Percentiles rank a stretch among this genome's conserved stretches.
Conservation (phyloP, 2,888 invertebrate genomes). For the Helobdella robusta region DNA sequence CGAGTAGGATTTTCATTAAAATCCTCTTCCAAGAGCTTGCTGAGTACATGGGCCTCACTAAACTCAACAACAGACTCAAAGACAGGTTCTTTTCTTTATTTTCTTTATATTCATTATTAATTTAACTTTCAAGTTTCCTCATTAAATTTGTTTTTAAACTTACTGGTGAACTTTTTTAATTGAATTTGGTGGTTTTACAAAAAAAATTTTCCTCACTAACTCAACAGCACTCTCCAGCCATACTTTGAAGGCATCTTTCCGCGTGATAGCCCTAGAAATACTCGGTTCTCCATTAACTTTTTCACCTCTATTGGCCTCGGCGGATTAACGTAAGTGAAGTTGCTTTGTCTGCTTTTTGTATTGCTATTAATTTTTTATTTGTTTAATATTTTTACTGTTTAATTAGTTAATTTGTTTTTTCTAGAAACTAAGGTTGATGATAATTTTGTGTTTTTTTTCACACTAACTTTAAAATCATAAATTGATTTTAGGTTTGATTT, state of each 20-base stretch:
- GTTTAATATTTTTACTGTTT: background rate
- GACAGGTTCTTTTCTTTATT: too few relatives aligned
- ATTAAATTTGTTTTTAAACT: too few relatives aligned
- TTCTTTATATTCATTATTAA: too few relatives aligned
- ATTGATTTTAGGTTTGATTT: background rate
- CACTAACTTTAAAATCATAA: too few relatives aligned
- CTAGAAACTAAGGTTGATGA: background rate
- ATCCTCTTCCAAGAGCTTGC: slow-evolving; percentile 85
- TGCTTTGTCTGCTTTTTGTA: too few relatives aligned
- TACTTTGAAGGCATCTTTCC: slow-evolving; percentile 88
- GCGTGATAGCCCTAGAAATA: slow-evolving; percentile 86
- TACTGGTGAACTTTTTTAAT: too few relatives aligned
- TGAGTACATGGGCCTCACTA: slow-evolving; percentile 87
- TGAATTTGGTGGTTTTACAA: background rate
- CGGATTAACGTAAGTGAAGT: slow-evolving; percentile 66
- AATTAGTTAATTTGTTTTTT: background rate
- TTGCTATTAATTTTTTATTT: background rate
- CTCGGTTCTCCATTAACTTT: slow-evolving; percentile 92
- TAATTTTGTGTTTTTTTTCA: too few relatives aligned
- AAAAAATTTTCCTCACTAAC: slow-evolving; percentile 5
- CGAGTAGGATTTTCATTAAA: slow-evolving; percentile 84
- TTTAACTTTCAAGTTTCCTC: slow-evolving; percentile 40
- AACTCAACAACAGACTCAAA: slow-evolving; percentile 77
- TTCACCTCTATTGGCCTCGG: slow-evolving; percentile 94
- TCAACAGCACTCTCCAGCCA: slow-evolving; percentile 67